Evolutionary conservation across 53 echinoderm and acorn worm species (phyloP), one percentile per base, ranked within the genome.

Genomic region (Paracentrotus lividus): DNA sequence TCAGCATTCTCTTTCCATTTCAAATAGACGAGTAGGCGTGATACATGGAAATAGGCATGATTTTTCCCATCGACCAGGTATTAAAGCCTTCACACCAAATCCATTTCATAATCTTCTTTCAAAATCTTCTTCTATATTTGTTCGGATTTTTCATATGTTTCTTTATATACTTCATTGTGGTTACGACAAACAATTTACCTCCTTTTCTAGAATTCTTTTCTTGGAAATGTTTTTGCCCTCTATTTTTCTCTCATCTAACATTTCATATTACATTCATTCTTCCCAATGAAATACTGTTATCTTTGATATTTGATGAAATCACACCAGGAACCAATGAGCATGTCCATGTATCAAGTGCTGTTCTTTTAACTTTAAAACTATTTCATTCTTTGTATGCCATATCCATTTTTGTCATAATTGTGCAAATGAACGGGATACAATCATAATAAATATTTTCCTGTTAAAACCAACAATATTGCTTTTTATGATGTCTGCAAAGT

Each of bases 1-100:
- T 49, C 51, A 49, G 85, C 85, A 85, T 85, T 51, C 85, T 44
- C 52, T 85, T 36, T 85, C 47, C 85, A 85, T 85, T 43, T 52
- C 14, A 52, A 47, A 85, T 52, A 85, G 10, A n/a, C 49, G 85
- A 3, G 49, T 85, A 2, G 85, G 85, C 27, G 85, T 85, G 31
- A 85, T 72, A 72, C 5, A 5, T 38, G 72, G 72, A 72, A 72
- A 16, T 72, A 72, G 40, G 18, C 65, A 57, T 66, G 66, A 32
- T 16, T 38, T 32, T 40, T 40, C 21, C 40, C 40, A 36, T 40
- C 40, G 32, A 18, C 40, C 1, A 36, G 20, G 57, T 57, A 57
- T 57, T 1, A 52, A 52, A 52, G 8, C 14, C 18, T 40, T 64
- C 38, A 72, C 40, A 40, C 40, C 20, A 7, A 5, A 69, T 69